phyloP scores from a whole-genome alignment of 2,113 vertebrate species.

The Ceuthmochares aereus region DNA sequence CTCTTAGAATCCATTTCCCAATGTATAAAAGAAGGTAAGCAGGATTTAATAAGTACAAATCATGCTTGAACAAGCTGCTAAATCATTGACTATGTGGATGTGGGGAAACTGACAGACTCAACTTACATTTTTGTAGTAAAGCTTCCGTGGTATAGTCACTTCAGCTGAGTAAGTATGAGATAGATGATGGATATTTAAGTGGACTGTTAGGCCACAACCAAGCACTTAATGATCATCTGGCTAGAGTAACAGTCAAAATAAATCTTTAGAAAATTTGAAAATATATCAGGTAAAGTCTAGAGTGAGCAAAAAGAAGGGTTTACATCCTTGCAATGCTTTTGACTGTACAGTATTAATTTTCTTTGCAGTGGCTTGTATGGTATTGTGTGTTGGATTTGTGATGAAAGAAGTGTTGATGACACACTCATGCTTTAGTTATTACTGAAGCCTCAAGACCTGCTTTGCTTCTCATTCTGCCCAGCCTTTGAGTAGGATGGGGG shows the following conservation, averaged over 20 bases:
- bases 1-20: no score
- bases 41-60: no score
- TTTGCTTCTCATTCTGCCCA: no score
- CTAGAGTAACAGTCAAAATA: not conserved
- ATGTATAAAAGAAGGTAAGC: no score
- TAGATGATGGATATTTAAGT: not conserved
- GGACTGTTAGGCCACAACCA: not conserved
- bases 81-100: not conserved
- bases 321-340: not conserved
- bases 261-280: not conserved
- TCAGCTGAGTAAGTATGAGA: not conserved
- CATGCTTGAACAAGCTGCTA: no score
- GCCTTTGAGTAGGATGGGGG: no score
- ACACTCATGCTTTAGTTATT: no score
- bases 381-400: no score
- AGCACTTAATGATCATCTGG: not conserved
- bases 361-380: not conserved
- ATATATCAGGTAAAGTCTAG: not conserved
- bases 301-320: not conserved
- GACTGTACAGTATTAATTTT: not conserved
- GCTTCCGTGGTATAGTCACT: not conserved
- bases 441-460: no score
- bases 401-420: no score
- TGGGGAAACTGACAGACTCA: not conserved
- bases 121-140: not conserved